Percentiles rank a stretch among this genome's conserved stretches.
Evolutionary conservation across 2,113 vertebrate species (phyloP).

Genomic region (Lycaon pictus): DNA sequence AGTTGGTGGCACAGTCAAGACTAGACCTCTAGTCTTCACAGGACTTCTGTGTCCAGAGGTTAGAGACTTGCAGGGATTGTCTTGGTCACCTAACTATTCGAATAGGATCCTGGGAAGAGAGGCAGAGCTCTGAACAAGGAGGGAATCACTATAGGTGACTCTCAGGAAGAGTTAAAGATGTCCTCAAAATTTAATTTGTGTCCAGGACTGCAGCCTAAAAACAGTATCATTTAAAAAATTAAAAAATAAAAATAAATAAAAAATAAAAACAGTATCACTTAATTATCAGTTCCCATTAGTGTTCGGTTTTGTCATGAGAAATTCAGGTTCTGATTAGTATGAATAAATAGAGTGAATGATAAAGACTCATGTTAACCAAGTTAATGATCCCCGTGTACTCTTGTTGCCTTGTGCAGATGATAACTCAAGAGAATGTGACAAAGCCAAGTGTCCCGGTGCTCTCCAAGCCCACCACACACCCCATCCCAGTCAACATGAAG

Average conservation of each 20-base stretch:
- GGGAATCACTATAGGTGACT: neutral
- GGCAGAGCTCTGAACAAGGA: neutral
- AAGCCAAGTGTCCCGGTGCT: neutral
- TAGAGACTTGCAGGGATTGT: neutral
- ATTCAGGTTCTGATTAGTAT: neutral
- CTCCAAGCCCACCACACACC: neutral
- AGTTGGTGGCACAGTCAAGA: neutral
- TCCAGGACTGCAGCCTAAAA: neutral
- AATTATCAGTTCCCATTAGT: neutral
- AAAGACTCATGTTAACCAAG: neutral
- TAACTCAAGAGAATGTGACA: neutral
- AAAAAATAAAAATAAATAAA: neutral
- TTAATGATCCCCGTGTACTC: fast-evolving
- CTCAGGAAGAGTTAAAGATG: fast-evolving
- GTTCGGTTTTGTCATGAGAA: neutral
- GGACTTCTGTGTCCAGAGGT: neutral
- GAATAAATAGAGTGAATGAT: neutral
- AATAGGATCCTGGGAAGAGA: neutral
- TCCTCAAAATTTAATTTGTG: neutral
- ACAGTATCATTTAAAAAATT: neutral
- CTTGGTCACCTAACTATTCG: too few relatives aligned
- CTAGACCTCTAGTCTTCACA: too few relatives aligned
- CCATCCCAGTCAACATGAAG: neutral
- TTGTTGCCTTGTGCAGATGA: neutral
- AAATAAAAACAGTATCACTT: neutral